Evolutionary conservation across 1,140 invertebrate genomes (phyloP).

Genomic region (Muscidifurax raptorellus): DNA sequence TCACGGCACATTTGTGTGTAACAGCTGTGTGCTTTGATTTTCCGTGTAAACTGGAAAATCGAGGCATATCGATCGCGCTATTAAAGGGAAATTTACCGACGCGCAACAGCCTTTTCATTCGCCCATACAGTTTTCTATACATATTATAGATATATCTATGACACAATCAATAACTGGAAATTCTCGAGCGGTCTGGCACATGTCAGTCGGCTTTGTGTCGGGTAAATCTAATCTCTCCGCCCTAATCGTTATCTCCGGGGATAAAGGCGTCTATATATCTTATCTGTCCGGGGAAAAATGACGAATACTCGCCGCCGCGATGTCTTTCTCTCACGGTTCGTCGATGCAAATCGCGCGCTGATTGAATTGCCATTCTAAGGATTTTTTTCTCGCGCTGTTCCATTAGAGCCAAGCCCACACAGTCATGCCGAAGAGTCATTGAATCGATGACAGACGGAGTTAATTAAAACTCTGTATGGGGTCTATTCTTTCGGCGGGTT

Average conservation of each 20-base stretch:
- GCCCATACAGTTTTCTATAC: neutral
- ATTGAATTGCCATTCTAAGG: too few relatives aligned
- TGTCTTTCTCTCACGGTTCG: neutral
- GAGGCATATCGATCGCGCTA: neutral
- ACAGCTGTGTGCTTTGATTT: slow-evolving; percentile 1
- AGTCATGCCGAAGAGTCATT: neutral
- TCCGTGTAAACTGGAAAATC: neutral
- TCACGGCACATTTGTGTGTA: neutral
- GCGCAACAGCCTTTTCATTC: neutral
- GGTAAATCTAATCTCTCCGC: neutral
- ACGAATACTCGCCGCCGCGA: neutral
- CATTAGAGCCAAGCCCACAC: neutral
- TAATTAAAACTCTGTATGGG: neutral
- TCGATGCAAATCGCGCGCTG: too few relatives aligned
- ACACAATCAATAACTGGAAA: neutral
- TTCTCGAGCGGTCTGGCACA: neutral
- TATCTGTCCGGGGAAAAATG: neutral
- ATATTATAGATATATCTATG: neutral
- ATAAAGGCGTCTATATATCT: neutral
- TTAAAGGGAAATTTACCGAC: neutral
- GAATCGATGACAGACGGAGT: neutral
- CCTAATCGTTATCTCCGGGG: neutral
- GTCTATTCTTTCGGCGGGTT: neutral
- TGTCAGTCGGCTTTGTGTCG: neutral
- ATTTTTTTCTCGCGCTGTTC: too few relatives aligned